Evolutionary conservation across 92 coral and sea anemone genomes (phyloP).

Genomic region (Ricordea florida): DNA sequence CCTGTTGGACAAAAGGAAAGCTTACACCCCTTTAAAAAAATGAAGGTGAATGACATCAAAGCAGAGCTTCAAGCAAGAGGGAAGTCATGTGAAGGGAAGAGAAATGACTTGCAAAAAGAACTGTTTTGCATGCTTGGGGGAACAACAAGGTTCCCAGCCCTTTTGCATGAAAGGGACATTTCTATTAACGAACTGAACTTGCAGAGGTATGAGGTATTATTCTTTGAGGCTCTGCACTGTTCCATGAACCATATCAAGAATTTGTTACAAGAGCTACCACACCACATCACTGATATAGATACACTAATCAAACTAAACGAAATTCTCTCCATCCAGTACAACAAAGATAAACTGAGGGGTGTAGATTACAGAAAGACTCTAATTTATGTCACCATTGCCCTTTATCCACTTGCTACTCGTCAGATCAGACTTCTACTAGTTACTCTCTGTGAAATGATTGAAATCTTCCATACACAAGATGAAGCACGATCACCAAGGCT

Average conservation of each 20-base stretch:
- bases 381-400: conserved; percentile 44
- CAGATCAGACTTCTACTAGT: conserved; percentile 27
- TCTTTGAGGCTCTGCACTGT: conserved; percentile 55
- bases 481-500: conserved; percentile 40
- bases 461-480: conserved; percentile 48
- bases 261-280: conserved; percentile 33
- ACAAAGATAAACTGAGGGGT: conserved; percentile 42
- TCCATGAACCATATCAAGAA: conserved; percentile 52
- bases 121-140: conserved; percentile 20
- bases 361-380: conserved; percentile 48
- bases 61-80: conserved; percentile 22
- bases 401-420: conserved; percentile 15
- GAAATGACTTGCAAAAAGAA: conserved; percentile 1
- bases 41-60: conserved; percentile 37
- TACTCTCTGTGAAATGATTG: conserved; percentile 55
- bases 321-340: conserved; percentile 8
- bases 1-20: conserved; percentile 17
- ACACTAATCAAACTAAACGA: conserved; percentile 31
- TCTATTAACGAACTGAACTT: conserved; percentile 23
- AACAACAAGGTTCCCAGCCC: conserved; percentile 50
- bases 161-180: conserved; percentile 8
- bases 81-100: conserved; percentile 10
- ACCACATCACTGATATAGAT: conserved; percentile 49
- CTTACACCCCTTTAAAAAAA: conserved; percentile 31
- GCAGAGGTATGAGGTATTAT: conserved; percentile 39